Conservation (phyloP, 2,797 vertebrate genomes). For the Netta rufina region DNA sequence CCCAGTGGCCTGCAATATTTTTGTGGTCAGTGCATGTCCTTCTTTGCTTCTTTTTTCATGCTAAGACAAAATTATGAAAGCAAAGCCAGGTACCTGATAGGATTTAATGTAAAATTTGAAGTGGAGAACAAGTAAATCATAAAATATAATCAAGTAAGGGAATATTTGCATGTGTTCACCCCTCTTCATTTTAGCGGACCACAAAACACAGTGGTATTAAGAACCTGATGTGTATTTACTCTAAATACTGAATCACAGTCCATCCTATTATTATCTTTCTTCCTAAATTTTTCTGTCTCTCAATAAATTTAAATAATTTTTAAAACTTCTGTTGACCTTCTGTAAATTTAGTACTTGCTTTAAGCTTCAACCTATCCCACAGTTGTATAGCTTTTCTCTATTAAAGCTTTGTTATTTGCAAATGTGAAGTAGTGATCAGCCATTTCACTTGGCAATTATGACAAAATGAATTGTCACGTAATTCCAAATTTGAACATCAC, state of each 20-base stretch:
- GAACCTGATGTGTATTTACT: background rate
- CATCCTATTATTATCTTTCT: background rate
- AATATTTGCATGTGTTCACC: background rate
- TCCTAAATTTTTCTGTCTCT: constrained; percentile 6
- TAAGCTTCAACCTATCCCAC: background rate
- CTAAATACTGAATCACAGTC: constrained; percentile 55
- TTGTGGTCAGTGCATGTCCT: fast-evolving
- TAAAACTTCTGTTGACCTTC: constrained; percentile 33
- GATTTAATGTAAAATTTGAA: background rate
- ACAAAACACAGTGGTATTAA: constrained; percentile 38
- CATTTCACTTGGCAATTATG: background rate
- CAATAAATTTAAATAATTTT: constrained; percentile 22
- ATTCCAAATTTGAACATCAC: background rate
- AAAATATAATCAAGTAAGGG: constrained; percentile 5
- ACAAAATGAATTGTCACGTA: background rate
- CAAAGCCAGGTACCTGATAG: background rate
- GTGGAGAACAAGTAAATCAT: background rate
- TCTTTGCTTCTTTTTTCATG: background rate
- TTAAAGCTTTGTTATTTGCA: background rate
- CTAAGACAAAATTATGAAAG: background rate
- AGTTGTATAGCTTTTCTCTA: background rate
- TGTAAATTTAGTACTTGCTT: constrained; percentile 1
- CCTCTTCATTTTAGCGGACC: background rate
- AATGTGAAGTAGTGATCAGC: background rate
- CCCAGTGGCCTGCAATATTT: background rate